Conservation (phyloP, 2,797 vertebrate genomes). For the Leucoraja ocellata region DNA sequence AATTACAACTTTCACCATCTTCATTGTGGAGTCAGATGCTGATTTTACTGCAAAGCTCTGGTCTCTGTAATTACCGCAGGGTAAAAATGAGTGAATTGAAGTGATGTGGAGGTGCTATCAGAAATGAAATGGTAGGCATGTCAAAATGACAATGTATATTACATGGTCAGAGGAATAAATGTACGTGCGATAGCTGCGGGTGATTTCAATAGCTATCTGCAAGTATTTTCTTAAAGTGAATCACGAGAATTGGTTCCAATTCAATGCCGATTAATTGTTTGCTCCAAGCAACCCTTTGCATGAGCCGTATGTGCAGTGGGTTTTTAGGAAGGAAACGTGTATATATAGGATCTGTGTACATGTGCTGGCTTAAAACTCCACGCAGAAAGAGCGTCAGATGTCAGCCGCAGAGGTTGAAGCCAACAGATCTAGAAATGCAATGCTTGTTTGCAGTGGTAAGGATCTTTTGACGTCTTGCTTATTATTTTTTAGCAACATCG, state of each 20-base stretch:
- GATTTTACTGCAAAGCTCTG: slow-evolving; percentile 50
- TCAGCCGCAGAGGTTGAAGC: slow-evolving; percentile 45
- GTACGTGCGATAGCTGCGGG: slow-evolving; percentile 50
- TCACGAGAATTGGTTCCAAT: slow-evolving; percentile 55
- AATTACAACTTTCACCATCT: slow-evolving; percentile 61
- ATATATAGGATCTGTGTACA: slow-evolving; percentile 44
- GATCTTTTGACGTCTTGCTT: background rate
- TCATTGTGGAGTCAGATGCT: slow-evolving; percentile 51
- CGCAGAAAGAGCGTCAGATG: slow-evolving; percentile 43
- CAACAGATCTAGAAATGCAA: slow-evolving; percentile 39
- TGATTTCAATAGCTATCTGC: slow-evolving; percentile 52
- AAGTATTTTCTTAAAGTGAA: slow-evolving; percentile 49
- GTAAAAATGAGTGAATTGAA: slow-evolving; percentile 57
- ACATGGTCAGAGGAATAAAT: slow-evolving; percentile 59
- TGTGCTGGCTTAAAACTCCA: background rate
- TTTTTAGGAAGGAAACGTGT: slow-evolving; percentile 46
- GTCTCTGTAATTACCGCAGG: slow-evolving; percentile 44
- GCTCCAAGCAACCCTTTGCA: slow-evolving; percentile 52
- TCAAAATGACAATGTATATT: slow-evolving; percentile 70
- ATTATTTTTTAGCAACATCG: background rate
- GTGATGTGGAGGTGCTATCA: slow-evolving; percentile 60
- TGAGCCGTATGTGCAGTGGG: slow-evolving; percentile 47
- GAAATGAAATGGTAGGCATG: slow-evolving; percentile 58
- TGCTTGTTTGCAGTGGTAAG: slow-evolving; percentile 47
- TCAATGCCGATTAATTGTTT: slow-evolving; percentile 55